Conservation (phyloP, 2,888 invertebrate genomes). For the Limnephilus marmoratus region DNA sequence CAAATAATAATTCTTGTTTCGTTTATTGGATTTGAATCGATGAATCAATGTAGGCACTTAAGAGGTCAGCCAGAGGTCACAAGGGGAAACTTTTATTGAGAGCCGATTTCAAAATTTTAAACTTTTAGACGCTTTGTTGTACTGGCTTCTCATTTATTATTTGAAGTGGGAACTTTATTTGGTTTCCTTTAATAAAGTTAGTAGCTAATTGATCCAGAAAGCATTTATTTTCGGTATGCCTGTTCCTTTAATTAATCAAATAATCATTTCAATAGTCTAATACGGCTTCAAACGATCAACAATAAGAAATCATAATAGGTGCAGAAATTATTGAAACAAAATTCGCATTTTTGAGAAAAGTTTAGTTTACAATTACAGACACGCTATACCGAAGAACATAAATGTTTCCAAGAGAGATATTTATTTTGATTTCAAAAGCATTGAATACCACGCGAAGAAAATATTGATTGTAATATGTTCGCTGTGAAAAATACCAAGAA, state of each 20-base stretch:
- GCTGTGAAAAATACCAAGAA: background rate
- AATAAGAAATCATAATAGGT: background rate
- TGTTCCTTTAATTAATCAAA: background rate
- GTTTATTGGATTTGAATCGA: conserved; percentile 16
- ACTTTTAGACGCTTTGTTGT: background rate
- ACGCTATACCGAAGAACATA: too few relatives aligned
- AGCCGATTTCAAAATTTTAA: background rate
- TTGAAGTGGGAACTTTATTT: background rate
- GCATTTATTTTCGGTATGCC: background rate
- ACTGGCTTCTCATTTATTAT: background rate
- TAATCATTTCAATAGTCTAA: background rate
- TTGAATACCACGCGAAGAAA: too few relatives aligned
- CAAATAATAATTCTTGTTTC: conserved; percentile 30
- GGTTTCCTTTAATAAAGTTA: background rate
- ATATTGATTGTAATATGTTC: background rate
- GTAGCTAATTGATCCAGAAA: background rate
- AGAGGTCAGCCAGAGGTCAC: background rate
- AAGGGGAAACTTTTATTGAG: background rate
- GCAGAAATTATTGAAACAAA: background rate
- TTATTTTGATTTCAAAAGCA: too few relatives aligned
- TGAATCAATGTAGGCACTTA: conserved; percentile 9
- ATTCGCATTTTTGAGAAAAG: background rate
- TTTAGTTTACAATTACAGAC: background rate
- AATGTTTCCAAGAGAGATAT: too few relatives aligned
- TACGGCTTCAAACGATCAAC: background rate